These are phyloP conservation scores for Agrypnus murinus DNA, from an alignment of 2,888 invertebrate species.

Conservation along the genomic window DNA sequence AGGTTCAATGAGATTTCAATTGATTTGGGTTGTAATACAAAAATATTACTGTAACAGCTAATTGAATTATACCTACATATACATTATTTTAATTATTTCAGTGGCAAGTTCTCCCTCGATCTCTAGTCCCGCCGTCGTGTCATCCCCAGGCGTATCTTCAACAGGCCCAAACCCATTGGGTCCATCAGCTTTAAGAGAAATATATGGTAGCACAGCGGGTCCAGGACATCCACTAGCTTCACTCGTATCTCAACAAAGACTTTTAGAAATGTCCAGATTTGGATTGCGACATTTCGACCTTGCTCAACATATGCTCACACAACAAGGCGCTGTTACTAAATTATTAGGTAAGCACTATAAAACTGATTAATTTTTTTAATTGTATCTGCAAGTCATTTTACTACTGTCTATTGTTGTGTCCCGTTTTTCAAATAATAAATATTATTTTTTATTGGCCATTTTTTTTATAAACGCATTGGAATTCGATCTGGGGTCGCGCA, in stretches of 20 bases:
- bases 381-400: slow-evolving; percentile 6
- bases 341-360: slow-evolving; percentile 88
- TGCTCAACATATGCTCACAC: slow-evolving; percentile 91
- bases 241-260: slow-evolving; percentile 84
- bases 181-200: slow-evolving; percentile 69
- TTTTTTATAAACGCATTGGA: background rate
- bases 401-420: background rate
- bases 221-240: slow-evolving; percentile 81
- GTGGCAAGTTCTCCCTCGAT: slow-evolving; percentile 76
- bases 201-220: slow-evolving; percentile 68
- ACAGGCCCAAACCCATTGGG: slow-evolving; percentile 65
- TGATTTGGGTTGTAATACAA: too few relatives aligned
- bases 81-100: slow-evolving; percentile 68
- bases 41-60: too few relatives aligned
- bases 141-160: slow-evolving; percentile 64
- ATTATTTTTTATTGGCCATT: background rate
- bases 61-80: too few relatives aligned
- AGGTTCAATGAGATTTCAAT: too few relatives aligned
- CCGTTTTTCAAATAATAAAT: background rate
- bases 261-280: slow-evolving; percentile 87
- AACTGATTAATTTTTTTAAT: slow-evolving; percentile 19
- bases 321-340: slow-evolving; percentile 94
- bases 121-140: slow-evolving; percentile 71
- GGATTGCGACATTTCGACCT: slow-evolving; percentile 91
- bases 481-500: background rate